Percentiles rank a stretch among this genome's conserved stretches.
Conservation (phyloP, 2,888 invertebrate genomes). For the Microchrysa polita region DNA sequence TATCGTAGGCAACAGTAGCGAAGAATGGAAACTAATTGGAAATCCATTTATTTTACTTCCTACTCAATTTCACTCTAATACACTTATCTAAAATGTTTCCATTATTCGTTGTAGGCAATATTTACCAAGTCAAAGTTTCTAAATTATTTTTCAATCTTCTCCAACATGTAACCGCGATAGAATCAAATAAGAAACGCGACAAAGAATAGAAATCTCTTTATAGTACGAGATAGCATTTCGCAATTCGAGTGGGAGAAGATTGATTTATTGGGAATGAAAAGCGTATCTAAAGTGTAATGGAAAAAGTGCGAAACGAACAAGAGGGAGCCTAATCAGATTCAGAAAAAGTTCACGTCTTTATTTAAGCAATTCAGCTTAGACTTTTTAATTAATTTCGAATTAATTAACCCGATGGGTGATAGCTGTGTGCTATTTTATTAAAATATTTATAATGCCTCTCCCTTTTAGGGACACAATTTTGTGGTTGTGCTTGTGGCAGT, state of each 20-base stretch:
- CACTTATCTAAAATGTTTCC: not conserved
- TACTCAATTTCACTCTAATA: not conserved
- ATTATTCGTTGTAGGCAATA: not conserved
- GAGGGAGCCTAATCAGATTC: slow-evolving; percentile 34
- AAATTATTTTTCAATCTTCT: not conserved
- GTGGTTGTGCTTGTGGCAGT: not conserved
- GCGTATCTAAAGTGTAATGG: not conserved
- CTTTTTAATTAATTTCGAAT: slow-evolving; percentile 43
- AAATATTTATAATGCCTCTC: slow-evolving; percentile 32
- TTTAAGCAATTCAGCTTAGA: slow-evolving; percentile 39
- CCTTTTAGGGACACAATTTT: too few relatives aligned
- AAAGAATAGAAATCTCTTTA: not conserved
- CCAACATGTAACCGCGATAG: not conserved
- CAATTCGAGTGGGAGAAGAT: not conserved
- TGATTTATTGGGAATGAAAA: slow-evolving; percentile 18
- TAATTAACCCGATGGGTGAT: slow-evolving; percentile 41
- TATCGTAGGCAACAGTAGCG: not conserved
- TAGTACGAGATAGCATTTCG: not conserved
- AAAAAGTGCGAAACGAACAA: not conserved
- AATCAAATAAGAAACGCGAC: not conserved
- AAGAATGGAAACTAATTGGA: slow-evolving; percentile 11
- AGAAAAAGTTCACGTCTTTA: slow-evolving; percentile 39
- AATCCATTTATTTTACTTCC: slow-evolving; percentile 10
- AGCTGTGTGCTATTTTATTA: slow-evolving; percentile 35
- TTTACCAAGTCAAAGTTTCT: not conserved